Conservation (phyloP, 1,140 invertebrate species). For the Acyrthosiphon pisum region DNA sequence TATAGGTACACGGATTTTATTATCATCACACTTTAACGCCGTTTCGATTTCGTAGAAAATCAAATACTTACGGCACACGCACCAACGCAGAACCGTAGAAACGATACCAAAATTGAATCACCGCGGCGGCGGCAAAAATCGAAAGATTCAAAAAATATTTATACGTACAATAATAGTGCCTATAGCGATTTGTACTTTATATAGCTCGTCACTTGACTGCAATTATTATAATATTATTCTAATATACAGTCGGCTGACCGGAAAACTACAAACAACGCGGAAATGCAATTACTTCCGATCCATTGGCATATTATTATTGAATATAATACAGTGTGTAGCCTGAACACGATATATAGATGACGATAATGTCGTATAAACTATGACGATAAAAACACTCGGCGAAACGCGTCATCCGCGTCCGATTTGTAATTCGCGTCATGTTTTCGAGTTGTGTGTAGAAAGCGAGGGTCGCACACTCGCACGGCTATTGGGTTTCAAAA, state of each 20-base stretch:
- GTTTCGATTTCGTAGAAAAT: neutral
- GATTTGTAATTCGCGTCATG: neutral
- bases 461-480: neutral
- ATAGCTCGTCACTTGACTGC: too few relatives aligned
- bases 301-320: neutral
- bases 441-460: neutral
- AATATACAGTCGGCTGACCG: neutral
- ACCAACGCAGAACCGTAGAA: neutral
- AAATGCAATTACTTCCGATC: constrained; percentile 5
- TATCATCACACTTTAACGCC: neutral
- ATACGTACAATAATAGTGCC: too few relatives aligned
- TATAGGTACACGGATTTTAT: neutral
- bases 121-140: neutral
- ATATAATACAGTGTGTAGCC: neutral
- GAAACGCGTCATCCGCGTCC: neutral
- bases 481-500: constrained; percentile 34
- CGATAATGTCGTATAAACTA: neutral
- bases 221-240: too few relatives aligned
- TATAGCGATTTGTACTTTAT: too few relatives aligned
- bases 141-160: neutral
- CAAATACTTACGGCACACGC: neutral
- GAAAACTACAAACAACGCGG: neutral
- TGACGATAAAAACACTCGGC: neutral
- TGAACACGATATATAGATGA: neutral
- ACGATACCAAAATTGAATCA: too few relatives aligned